Conservation (phyloP, 2,888 invertebrate species). For the Synanthedon tipuliformis region DNA sequence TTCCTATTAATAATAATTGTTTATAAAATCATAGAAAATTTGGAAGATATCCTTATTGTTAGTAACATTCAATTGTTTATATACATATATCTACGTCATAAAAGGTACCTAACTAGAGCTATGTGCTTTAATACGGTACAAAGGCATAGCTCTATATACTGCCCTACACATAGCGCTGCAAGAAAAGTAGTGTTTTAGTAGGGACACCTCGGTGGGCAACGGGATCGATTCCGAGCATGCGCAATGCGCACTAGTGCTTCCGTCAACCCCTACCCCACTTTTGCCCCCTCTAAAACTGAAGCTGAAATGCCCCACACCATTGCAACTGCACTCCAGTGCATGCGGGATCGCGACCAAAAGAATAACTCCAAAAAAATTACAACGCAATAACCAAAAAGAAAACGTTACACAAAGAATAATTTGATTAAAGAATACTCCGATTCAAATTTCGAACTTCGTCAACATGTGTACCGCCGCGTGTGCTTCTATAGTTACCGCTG, state of each 20-base stretch:
- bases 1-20: too few species aligned
- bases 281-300: conserved; percentile 14
- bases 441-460: conserved; percentile 2
- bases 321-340: conserved; percentile 69
- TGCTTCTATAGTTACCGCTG: conserved; percentile 6
- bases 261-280: conserved; percentile 23
- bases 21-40: too few species aligned
- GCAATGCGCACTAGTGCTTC: conserved; percentile 32
- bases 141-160: not conserved
- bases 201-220: conserved; percentile 47
- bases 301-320: conserved; percentile 29
- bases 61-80: too few species aligned
- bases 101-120: too few species aligned
- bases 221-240: conserved; percentile 65
- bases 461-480: conserved; percentile 11
- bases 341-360: conserved; percentile 38
- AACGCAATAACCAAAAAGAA: conserved; percentile 18
- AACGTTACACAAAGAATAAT: conserved; percentile 6
- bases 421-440: conserved; percentile 3
- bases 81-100: not conserved
- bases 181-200: conserved; percentile 40
- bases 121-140: too few species aligned
- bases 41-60: too few species aligned
- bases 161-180: conserved; percentile 18
- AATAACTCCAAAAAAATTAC: conserved; percentile 25